A percentile compares a stretch with the other conserved stretches of the same genome.
Evolutionary conservation across 2,797 vertebrate genomes (phyloP).

Genomic region (Enteromius unitaeniatus): DNA sequence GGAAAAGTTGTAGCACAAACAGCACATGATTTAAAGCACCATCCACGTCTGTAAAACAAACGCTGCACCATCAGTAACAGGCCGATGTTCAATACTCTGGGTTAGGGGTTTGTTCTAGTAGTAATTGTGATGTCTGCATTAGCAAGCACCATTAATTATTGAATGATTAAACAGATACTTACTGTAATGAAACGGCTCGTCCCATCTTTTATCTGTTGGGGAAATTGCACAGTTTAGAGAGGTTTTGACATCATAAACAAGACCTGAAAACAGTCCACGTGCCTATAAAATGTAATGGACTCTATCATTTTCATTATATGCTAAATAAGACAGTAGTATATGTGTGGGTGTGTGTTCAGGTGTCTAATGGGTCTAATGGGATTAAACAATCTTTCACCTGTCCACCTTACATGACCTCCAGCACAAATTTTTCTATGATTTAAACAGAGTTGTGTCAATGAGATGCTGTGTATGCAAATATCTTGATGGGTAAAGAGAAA

Average conservation of each 20-base stretch:
- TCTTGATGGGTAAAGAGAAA: background rate
- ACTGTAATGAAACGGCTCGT: conserved; percentile 73
- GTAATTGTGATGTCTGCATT: conserved; percentile 20
- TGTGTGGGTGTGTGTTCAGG: conserved; percentile 22
- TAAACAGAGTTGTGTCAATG: background rate
- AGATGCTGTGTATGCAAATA: background rate
- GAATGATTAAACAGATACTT: conserved; percentile 57
- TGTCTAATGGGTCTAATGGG: conserved; percentile 29
- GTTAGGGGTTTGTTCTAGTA: background rate
- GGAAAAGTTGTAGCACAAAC: background rate
- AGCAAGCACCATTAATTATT: conserved; percentile 4
- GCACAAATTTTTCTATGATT: background rate
- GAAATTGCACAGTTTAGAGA: conserved; percentile 34
- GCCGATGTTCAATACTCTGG: background rate
- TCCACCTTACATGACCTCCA: background rate
- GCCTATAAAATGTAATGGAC: conserved; percentile 26
- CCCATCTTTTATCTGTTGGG: conserved; percentile 61
- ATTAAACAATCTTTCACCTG: conserved; percentile 14
- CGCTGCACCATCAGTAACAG: background rate
- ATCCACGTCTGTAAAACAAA: background rate
- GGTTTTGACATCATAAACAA: conserved; percentile 6
- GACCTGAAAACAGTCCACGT: background rate
- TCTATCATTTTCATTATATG: conserved; percentile 22
- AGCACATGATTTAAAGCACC: background rate
- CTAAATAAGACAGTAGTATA: conserved; percentile 9